phyloP scores from a whole-genome alignment of 2,797 vertebrate species.

The Acanthurus tractus region DNA sequence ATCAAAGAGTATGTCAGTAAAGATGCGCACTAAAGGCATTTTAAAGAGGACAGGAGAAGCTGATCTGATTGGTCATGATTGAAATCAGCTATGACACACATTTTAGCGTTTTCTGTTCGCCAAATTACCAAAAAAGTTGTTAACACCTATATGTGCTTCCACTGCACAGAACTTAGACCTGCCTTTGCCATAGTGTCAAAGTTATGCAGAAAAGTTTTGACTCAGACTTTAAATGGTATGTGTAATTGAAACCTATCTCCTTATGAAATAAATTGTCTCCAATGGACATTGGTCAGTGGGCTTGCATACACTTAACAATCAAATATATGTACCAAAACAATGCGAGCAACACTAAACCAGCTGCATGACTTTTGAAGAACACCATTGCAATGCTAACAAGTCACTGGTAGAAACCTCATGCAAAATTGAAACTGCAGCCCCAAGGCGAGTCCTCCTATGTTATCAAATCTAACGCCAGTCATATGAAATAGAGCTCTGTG shows the following conservation, averaged over 20 bases:
- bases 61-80: too few species aligned
- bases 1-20: too few species aligned
- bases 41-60: too few species aligned
- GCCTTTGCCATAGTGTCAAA: constrained; percentile 12
- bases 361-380: not conserved
- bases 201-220: constrained; percentile 1
- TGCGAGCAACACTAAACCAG: not conserved
- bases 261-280: not conserved
- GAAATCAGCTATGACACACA: too few species aligned
- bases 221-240: not conserved
- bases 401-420: constrained; percentile 11
- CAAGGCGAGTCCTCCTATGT: constrained; percentile 24
- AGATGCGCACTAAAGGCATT: too few species aligned
- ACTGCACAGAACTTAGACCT: too few species aligned
- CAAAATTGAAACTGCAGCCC: constrained; percentile 18
- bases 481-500: constrained; percentile 20
- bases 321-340: not conserved
- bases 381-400: not conserved
- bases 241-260: not conserved
- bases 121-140: too few species aligned
- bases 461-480: constrained; percentile 50
- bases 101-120: too few species aligned
- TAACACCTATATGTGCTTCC: too few species aligned
- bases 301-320: not conserved
- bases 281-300: not conserved